Percentiles rank a stretch among this genome's conserved stretches.
phyloP scores from a whole-genome alignment of 2,113 vertebrate species.

The Odobenus rosmarus region DNA sequence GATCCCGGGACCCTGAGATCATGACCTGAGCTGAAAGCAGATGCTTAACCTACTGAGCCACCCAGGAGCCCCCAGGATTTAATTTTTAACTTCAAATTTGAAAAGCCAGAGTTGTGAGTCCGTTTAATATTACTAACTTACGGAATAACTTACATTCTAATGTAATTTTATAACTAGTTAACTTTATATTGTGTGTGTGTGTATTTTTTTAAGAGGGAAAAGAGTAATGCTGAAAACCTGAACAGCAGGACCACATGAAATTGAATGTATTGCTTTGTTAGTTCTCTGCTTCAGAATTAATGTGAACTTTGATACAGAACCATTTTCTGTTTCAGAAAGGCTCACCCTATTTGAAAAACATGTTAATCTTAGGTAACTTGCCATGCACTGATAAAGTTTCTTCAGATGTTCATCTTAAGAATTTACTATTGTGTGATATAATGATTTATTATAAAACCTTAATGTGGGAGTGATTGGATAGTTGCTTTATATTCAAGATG shows the following conservation, averaged over 20 bases:
- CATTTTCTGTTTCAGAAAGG: conserved; percentile 32
- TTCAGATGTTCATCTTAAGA: not conserved
- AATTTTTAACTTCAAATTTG: conserved; percentile 30
- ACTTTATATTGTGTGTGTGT: not conserved
- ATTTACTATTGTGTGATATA: not conserved
- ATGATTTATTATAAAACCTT: not conserved
- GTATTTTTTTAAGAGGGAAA: not conserved
- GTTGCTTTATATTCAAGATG: not conserved
- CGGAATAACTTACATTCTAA: not conserved
- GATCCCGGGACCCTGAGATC: not conserved
- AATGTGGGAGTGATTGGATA: not conserved
- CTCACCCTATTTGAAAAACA: conserved; percentile 8
- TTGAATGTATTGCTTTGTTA: not conserved
- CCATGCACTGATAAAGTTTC: not conserved
- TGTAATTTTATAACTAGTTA: not conserved
- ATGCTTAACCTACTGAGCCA: not conserved
- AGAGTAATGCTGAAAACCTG: conserved; percentile 28
- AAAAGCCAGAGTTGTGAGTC: not conserved
- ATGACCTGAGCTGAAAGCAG: not conserved
- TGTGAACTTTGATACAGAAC: conserved; percentile 36
- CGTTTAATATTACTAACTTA: not conserved
- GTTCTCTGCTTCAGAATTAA: not conserved
- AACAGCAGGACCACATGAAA: not conserved
- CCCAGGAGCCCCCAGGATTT: not conserved
- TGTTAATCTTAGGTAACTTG: not conserved